phyloP scores from a whole-genome alignment of 2,797 vertebrate species.

The Clamator glandarius region DNA sequence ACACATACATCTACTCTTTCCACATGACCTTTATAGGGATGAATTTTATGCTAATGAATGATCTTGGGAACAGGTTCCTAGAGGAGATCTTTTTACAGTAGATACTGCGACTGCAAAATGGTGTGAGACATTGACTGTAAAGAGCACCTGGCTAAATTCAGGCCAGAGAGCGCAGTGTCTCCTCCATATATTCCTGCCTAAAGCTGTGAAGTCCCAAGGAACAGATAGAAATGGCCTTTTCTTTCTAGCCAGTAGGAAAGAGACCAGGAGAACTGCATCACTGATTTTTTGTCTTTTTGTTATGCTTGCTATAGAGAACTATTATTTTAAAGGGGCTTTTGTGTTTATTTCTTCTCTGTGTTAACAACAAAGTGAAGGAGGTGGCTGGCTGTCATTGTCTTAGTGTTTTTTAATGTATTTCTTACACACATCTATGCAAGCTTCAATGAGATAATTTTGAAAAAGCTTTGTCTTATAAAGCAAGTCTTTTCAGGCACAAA shows the following conservation, averaged over 20 bases:
- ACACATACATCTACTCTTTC: not conserved
- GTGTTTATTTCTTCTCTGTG: not conserved
- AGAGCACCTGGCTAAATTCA: not conserved
- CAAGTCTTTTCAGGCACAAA: not conserved
- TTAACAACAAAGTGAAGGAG: not conserved
- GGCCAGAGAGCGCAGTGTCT: not conserved
- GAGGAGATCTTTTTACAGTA: not conserved
- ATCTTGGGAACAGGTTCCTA: not conserved
- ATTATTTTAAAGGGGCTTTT: not conserved
- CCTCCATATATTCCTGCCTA: not conserved
- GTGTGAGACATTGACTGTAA: not conserved
- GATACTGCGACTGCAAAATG: not conserved
- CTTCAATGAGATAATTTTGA: not conserved
- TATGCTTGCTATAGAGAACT: not conserved
- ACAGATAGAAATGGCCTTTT: not conserved
- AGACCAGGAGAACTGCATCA: not conserved
- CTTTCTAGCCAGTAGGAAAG: not conserved
- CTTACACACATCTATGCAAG: not conserved
- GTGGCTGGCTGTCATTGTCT: not conserved
- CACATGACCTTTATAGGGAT: not conserved
- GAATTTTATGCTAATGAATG: not conserved
- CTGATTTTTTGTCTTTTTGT: not conserved
- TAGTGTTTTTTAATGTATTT: not conserved
- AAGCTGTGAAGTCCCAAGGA: not conserved
- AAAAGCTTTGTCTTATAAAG: not conserved